Percentiles rank a stretch among this genome's conserved stretches.
These are phyloP conservation scores for Lethrus apterus DNA, from an alignment of 1,140 invertebrate genomes.

Conservation along the genomic window DNA sequence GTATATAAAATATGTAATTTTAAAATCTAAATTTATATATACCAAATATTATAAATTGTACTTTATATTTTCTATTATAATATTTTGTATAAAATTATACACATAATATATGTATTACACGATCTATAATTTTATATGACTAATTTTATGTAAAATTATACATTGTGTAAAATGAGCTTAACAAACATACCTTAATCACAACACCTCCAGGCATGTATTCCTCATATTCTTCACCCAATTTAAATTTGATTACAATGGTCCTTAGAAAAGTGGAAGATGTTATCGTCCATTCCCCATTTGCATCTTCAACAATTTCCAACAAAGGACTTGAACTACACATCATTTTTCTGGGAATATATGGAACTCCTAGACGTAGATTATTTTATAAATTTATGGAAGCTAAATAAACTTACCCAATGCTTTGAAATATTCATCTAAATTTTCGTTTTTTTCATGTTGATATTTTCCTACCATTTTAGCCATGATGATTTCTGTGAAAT, in stretches of 20 bases:
- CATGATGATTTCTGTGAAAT: slow-evolving; percentile 23
- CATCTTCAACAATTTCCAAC: slow-evolving; percentile 49
- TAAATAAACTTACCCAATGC: slow-evolving; percentile 45
- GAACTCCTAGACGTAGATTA: slow-evolving; percentile 30
- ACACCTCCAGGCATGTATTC: slow-evolving; percentile 43
- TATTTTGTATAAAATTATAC: background rate
- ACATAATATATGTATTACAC: background rate
- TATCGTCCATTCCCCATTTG: slow-evolving; percentile 48
- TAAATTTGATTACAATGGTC: slow-evolving; percentile 42
- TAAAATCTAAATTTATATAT: background rate
- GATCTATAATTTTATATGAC: background rate
- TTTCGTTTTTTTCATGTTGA: slow-evolving; percentile 54
- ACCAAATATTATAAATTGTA: background rate
- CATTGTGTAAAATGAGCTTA: no score
- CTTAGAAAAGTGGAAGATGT: slow-evolving; percentile 47
- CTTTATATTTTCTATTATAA: background rate
- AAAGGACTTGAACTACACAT: slow-evolving; percentile 51
- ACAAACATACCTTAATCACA: slow-evolving; percentile 23
- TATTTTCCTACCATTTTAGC: slow-evolving; percentile 47
- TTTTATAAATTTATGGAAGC: background rate
- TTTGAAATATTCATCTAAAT: slow-evolving; percentile 52
- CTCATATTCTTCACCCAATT: slow-evolving; percentile 46
- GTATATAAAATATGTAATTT: background rate
- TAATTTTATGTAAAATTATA: no score
- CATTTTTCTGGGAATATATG: slow-evolving; percentile 55